Conservation (phyloP, 2,113 vertebrate genomes). For the Centropus unirufus region DNA sequence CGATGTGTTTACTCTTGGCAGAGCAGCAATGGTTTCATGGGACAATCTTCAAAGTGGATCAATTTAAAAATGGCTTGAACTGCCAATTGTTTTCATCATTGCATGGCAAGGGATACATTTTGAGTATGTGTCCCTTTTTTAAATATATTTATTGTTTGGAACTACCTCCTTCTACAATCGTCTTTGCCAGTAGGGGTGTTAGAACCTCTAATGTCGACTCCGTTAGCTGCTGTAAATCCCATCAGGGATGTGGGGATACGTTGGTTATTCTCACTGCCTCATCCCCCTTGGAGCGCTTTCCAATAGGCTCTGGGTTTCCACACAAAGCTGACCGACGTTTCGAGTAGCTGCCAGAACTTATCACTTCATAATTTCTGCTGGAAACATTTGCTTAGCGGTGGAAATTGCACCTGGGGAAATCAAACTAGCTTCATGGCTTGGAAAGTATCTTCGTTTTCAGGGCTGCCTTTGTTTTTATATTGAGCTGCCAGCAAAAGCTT, state of each 20-base stretch:
- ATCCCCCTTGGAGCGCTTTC: neutral
- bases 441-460: neutral
- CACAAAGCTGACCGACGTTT: neutral
- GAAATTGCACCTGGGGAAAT: neutral
- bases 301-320: neutral
- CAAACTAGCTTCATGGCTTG: neutral
- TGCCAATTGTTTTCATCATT: neutral
- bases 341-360: neutral
- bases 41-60: neutral
- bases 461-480: neutral
- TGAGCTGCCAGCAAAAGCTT: neutral
- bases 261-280: neutral
- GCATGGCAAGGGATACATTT: neutral
- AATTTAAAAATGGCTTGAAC: conserved; percentile 24
- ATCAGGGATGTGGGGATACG: neutral
- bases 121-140: neutral
- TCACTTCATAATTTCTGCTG: neutral
- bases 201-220: neutral
- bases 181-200: neutral
- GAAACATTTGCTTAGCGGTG: neutral
- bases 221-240: neutral
- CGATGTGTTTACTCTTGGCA: neutral
- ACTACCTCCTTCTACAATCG: neutral
- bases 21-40: neutral
- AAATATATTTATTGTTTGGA: neutral